A percentile compares a stretch with the other conserved stretches of the same genome.
Evolutionary conservation across 2,888 invertebrate species (phyloP).

Genomic region (Drosophila niveifrons): DNA sequence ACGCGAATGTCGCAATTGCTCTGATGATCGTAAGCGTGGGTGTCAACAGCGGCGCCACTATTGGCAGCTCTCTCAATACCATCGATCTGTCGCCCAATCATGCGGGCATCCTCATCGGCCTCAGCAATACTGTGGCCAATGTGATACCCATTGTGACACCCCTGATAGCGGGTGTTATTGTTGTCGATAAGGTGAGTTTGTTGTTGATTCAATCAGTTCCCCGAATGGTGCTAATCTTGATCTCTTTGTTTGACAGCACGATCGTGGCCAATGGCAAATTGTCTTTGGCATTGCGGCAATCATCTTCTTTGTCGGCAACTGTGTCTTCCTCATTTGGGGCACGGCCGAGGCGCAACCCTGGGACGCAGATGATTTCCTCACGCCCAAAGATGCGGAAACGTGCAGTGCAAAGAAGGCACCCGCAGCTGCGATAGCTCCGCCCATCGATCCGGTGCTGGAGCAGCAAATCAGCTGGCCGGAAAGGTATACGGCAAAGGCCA

Average conservation of each 20-base stretch:
- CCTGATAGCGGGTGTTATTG: constrained; percentile 87
- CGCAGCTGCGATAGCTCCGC: constrained; percentile 37
- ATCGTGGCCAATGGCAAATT: constrained; percentile 89
- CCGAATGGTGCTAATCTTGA: neutral
- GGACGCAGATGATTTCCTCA: constrained; percentile 87
- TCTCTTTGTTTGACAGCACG: constrained; percentile 57
- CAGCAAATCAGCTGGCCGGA: constrained; percentile 56
- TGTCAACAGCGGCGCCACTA: constrained; percentile 77
- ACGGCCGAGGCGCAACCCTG: constrained; percentile 89
- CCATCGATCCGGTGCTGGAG: constrained; percentile 68
- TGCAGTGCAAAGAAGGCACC: constrained; percentile 11
- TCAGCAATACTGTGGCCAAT: constrained; percentile 88
- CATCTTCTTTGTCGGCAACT: constrained; percentile 89
- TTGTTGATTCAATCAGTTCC: neutral
- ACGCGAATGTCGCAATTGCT: constrained; percentile 85
- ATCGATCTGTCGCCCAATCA: constrained; percentile 89
- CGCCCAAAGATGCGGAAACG: constrained; percentile 63
- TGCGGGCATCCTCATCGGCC: constrained; percentile 89
- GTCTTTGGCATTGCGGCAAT: constrained; percentile 90
- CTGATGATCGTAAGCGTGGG: constrained; percentile 87
- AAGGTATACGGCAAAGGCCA: constrained; percentile 53
- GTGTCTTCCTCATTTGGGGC: constrained; percentile 90
- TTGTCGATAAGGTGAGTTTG: constrained; percentile 83
- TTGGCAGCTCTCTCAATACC: constrained; percentile 86
- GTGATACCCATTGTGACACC: constrained; percentile 88